phyloP scores from a whole-genome alignment of 1,140 invertebrate genomes.

The Papilio aristodemus region DNA sequence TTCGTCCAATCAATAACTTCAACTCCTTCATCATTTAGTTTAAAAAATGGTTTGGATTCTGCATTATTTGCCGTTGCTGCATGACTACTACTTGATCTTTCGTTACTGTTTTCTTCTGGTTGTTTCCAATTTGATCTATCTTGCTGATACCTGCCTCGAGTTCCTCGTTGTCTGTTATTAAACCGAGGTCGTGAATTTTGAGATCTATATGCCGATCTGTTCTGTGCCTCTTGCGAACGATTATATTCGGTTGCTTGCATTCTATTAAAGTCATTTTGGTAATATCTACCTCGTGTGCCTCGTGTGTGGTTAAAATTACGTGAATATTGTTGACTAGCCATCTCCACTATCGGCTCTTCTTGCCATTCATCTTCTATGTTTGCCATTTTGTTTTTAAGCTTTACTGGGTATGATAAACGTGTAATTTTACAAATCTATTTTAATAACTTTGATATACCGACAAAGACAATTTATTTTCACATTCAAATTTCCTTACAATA shows the following conservation, averaged over 20 bases:
- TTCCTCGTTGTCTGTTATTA: constrained; percentile 12
- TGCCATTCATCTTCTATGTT: constrained; percentile 59
- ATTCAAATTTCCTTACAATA: too few species aligned
- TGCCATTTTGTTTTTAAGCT: constrained; percentile 42
- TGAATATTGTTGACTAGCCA: constrained; percentile 34
- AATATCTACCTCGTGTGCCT: constrained; percentile 42
- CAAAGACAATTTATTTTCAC: too few species aligned
- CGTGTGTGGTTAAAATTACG: constrained; percentile 41
- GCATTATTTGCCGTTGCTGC: constrained; percentile 35
- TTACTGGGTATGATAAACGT: not conserved
- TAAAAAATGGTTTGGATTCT: constrained; percentile 61
- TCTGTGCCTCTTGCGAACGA: not conserved
- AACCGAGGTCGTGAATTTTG: constrained; percentile 1
- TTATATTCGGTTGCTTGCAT: not conserved
- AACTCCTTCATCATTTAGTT: constrained; percentile 53
- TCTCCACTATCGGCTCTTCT: constrained; percentile 38
- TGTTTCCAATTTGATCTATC: constrained; percentile 7
- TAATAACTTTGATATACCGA: too few species aligned
- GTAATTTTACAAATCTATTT: not conserved
- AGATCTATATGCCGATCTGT: not conserved
- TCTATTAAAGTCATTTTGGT: constrained; percentile 35
- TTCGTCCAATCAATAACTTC: constrained; percentile 70
- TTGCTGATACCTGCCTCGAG: constrained; percentile 7
- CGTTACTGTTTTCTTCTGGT: constrained; percentile 41
- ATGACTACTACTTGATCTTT: not conserved